Base-by-base conservation (phyloP, 2,888 invertebrate genomes). In the Alcis repandata region DNA sequence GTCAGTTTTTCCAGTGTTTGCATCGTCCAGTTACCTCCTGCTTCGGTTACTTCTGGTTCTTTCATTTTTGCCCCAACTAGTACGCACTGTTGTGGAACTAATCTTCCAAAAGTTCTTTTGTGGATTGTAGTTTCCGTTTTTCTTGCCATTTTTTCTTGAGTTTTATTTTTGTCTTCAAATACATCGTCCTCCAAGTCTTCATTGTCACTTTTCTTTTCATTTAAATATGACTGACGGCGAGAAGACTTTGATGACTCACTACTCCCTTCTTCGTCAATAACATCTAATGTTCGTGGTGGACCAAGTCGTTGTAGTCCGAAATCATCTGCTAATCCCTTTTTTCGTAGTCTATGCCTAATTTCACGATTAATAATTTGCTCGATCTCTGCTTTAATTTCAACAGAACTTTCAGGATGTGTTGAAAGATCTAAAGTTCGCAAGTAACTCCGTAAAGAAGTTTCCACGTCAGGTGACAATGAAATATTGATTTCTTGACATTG, bases 261-360 rank as follows among this genome's bases (percentile, higher is more conserved):
- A 76, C 96, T 96, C 3, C 95, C 95, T 90, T 97, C 97, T 86
- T 97, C 97, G 77, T 95, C 95, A 72, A 97, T 97, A 7, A 96
- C 96, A 79, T 96, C 97, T 78, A 97, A 90, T 71, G 95, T 96
- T 80, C 96, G 94, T 11, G 95, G 95, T 77, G 95, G 95, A 8
- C 95, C 94, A 0, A 95, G 94, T 60, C 95, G 85, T 68, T 84
- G 82, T 41, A 78, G 69, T 49, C 82, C 73, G 71, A 83, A 84
- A 59, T 93, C 92, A 57, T 93, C 92, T 33, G 87, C 81, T n/a
- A 85, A 71, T 53, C 84, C 92, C 83, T 88, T 89, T 78, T 90
- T 89, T 63, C 93, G 82, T 68, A 88, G 72, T 71, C 91, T 82
- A 15, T 91, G 90, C 73, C 85, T 91, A 27, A 92, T 85, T 85